These are phyloP conservation scores for Apodemus sylvaticus DNA, from an alignment of 2,113 vertebrate species.

Conservation along the genomic window DNA sequence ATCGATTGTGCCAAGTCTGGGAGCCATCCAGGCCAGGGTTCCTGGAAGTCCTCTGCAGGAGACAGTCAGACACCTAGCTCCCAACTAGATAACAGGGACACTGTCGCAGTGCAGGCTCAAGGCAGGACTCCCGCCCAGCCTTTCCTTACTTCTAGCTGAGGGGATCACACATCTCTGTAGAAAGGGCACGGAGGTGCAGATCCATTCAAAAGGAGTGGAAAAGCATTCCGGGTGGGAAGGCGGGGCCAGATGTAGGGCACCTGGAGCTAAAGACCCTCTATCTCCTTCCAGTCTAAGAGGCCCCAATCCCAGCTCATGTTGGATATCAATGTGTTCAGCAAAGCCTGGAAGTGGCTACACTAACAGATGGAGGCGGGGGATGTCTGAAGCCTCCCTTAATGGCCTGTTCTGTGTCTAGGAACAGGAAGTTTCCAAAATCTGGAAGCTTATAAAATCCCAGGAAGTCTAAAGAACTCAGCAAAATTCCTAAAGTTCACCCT, in stretches of 20 bases:
- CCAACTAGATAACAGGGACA: not conserved
- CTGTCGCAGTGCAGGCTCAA: not conserved
- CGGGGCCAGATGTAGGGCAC: not conserved
- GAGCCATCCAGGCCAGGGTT: not conserved
- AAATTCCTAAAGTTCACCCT: not conserved
- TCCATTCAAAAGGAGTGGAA: not conserved
- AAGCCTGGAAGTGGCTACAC: not conserved
- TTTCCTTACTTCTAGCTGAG: not conserved
- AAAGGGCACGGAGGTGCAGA: not conserved
- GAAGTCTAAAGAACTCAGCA: not conserved
- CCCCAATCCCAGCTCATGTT: not conserved
- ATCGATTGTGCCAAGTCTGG: no score
- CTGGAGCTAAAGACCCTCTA: not conserved
- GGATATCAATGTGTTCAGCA: rapidly evolving
- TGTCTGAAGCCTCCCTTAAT: not conserved
- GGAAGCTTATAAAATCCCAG: not conserved
- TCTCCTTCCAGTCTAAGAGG: not conserved
- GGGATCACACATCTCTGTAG: not conserved
- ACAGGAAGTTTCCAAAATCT: not conserved
- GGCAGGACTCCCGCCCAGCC: no score
- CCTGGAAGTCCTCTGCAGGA: not conserved
- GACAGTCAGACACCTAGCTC: not conserved
- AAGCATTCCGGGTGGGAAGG: not conserved
- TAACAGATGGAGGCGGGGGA: no score
- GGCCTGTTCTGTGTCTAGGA: not conserved